phyloP scores from a whole-genome alignment of 2,113 vertebrate species.

The human region DNA sequence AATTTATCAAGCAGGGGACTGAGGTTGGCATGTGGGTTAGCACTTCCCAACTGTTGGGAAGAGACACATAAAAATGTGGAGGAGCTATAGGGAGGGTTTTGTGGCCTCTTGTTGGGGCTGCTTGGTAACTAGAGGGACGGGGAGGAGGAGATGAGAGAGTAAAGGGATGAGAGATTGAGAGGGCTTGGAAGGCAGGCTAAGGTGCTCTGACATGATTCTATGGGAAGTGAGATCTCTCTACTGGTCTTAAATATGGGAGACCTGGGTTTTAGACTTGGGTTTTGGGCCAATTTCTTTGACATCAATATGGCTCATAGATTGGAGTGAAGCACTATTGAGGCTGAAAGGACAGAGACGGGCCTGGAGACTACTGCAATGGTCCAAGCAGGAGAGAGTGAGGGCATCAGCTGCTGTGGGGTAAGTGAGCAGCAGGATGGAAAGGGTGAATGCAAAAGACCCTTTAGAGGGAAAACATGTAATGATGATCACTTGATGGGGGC shows the following conservation, averaged over 20 bases:
- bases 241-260: neutral
- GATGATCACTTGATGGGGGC: neutral
- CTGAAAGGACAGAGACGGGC: neutral
- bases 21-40: neutral
- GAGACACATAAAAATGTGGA: neutral
- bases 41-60: neutral
- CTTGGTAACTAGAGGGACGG: neutral
- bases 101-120: neutral
- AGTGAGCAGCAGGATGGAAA: neutral
- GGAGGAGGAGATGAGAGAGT: neutral
- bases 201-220: too few species aligned
- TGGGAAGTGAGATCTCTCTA: neutral
- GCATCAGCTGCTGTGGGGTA: neutral
- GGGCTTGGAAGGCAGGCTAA: neutral
- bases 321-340: neutral
- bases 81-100: accelerated
- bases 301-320: neutral
- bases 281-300: neutral
- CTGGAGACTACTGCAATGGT: neutral
- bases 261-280: neutral
- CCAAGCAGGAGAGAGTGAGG: neutral
- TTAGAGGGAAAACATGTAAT: neutral
- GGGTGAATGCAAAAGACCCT: neutral
- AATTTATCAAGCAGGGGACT: neutral
- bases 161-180: neutral